Base-by-base conservation (phyloP, 2,113 vertebrate genomes). In the Cryptomyrus ogoouensis region DNA sequence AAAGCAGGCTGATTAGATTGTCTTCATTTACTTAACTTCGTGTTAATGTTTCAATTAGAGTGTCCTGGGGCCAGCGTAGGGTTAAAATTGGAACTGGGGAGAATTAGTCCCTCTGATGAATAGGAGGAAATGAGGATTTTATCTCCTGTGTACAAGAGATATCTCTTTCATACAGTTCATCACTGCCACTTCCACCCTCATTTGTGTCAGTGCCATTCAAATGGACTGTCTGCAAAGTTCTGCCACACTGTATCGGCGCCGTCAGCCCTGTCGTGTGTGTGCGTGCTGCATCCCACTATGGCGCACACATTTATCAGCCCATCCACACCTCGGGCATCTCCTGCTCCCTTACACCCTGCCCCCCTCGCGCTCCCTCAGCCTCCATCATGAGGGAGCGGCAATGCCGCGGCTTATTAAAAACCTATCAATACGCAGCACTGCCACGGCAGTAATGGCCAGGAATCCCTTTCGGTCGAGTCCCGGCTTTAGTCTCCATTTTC, bases 31-130 rank as follows among this genome's bases (percentile, higher is more conserved):
- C 95, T 96, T 96, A 96, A 96, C 96, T 92, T 95, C 94, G 93
- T 96, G 95, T 94, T 95, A 95, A 96, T 96, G 95, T 96, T 96
- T 96, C 95, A 96, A 96, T 96, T 96, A 96, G 95, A 94, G 94
- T 92, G 93, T 95, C 95, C 94, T 91, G 93, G 95, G 94, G 95
- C 94, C 95, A 95, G 92, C 94, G 93, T 94, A 94, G 94, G 95
- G 95, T 96, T 96, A 96, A 96, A 96, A 96, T 94, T 94, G 94
- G 94, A 96, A 94, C 94, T 93, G 91, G 92, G 91, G 83, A 93
- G 94, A 96, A 96, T 95, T 94, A 96, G 95, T 95, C 93, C 93
- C 93, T 95, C 94, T 95, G 95, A 96, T 96, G 96, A 96, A 95
- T 94, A 92, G 92, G 89, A 94, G 95, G 94, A 96, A 96, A 95